phyloP scores from a whole-genome alignment of 2,113 vertebrate species.

The Elgaria multicarinata region DNA sequence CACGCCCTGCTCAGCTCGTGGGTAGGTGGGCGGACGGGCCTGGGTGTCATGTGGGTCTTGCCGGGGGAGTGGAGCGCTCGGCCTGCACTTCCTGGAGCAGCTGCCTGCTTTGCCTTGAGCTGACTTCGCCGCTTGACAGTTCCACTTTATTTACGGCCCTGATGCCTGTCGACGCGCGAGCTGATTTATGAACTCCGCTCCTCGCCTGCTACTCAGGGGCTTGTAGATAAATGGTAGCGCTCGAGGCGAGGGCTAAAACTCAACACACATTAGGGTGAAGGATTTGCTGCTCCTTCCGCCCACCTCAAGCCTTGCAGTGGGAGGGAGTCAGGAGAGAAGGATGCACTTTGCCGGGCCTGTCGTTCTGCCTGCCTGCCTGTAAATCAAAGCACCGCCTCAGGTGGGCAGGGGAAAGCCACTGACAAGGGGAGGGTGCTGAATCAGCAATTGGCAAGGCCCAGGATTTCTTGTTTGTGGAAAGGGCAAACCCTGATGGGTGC shows the following conservation, averaged over 20 bases:
- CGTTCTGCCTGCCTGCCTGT: background rate
- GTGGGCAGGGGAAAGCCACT: too few species aligned
- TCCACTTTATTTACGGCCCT: slow-evolving; percentile 47
- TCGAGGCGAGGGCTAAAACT: slow-evolving; percentile 59
- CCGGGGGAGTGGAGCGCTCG: background rate
- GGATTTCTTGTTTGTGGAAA: background rate
- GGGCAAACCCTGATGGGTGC: background rate
- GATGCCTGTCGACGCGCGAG: slow-evolving; percentile 57
- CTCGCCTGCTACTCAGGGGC: slow-evolving; percentile 25
- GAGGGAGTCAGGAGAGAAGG: background rate
- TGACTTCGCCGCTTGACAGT: slow-evolving; percentile 44
- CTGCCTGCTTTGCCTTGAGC: background rate
- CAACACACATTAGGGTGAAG: slow-evolving; percentile 68
- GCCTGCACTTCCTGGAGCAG: background rate
- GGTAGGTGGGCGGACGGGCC: background rate
- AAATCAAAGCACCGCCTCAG: background rate
- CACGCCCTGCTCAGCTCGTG: background rate
- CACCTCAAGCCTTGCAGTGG: background rate
- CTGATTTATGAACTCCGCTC: slow-evolving; percentile 70
- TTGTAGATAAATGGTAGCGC: slow-evolving; percentile 58
- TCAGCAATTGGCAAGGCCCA: background rate
- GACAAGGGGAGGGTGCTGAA: background rate
- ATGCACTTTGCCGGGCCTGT: background rate
- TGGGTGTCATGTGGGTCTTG: too few species aligned
- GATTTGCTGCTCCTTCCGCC: slow-evolving; percentile 44